Evolutionary conservation across 2,888 invertebrate genomes (phyloP).

Genomic region (Odontocolon sp.): DNA sequence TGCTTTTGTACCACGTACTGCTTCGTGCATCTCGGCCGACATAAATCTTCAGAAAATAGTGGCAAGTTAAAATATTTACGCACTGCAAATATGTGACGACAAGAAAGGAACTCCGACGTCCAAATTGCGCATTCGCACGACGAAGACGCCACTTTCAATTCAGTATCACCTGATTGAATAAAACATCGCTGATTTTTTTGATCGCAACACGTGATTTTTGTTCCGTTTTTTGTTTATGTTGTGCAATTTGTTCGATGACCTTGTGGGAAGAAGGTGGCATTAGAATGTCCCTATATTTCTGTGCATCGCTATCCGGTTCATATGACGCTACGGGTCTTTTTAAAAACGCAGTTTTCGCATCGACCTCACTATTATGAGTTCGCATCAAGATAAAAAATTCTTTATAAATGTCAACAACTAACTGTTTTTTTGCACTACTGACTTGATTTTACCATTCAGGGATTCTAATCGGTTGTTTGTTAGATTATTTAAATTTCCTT

Average conservation of each 20-base stretch:
- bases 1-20: background rate
- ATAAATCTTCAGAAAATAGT: background rate
- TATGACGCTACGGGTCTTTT: background rate
- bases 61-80: background rate
- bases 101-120: slow-evolving; percentile 11
- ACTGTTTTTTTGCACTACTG: background rate
- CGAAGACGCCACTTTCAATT: background rate
- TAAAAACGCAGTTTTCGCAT: slow-evolving; percentile 24
- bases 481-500: background rate
- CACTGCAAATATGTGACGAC: slow-evolving; percentile 21
- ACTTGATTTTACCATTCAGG: background rate
- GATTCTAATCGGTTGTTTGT: background rate
- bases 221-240: background rate
- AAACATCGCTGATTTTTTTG: background rate
- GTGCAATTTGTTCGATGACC: background rate
- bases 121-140: slow-evolving; percentile 5
- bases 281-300: slow-evolving; percentile 1
- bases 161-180: background rate
- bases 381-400: slow-evolving; percentile 51
- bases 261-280: background rate
- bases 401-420: slow-evolving; percentile 27
- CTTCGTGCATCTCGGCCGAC: background rate
- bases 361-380: slow-evolving; percentile 16
- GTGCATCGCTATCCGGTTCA: background rate
- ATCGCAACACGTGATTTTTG: background rate